phyloP scores from a whole-genome alignment of 2,888 invertebrate genomes.

The Drosophila melanosoma region DNA sequence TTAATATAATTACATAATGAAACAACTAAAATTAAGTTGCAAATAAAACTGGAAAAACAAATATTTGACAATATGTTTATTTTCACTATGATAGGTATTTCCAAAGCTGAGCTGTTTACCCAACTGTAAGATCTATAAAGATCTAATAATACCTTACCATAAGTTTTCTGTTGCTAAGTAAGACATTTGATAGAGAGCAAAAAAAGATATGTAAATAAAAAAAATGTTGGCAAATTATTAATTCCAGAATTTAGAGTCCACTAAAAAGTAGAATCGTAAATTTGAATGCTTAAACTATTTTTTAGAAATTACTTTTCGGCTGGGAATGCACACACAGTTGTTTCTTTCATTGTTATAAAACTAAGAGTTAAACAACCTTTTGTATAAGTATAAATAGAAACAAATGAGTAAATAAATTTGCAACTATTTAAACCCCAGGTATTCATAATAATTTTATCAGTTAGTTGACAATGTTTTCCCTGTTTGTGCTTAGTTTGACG shows the following conservation, averaged over 20 bases:
- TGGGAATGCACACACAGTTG: slow-evolving; percentile 27
- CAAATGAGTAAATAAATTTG: background rate
- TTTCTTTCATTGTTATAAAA: slow-evolving; percentile 4
- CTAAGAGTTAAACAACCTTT: background rate
- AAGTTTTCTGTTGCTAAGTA: background rate
- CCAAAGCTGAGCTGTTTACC: slow-evolving; percentile 12
- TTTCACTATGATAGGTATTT: background rate
- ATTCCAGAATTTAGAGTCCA: background rate
- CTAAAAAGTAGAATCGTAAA: background rate
- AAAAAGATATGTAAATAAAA: background rate
- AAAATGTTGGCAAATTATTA: background rate
- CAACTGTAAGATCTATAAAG: slow-evolving; percentile 15
- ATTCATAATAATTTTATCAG: slow-evolving; percentile 4
- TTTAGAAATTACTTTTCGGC: background rate
- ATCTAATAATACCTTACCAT: background rate
- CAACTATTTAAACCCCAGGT: slow-evolving; percentile 26
- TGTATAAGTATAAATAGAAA: background rate
- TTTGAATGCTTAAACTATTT: background rate
- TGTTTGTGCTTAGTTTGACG: slow-evolving; percentile 22
- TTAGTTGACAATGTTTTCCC: slow-evolving; percentile 35
- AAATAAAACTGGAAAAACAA: slow-evolving; percentile 59
- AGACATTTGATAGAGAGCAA: background rate
- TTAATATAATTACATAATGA: slow-evolving; percentile 59
- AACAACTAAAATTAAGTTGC: slow-evolving; percentile 42
- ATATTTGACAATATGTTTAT: slow-evolving; percentile 25